Percentiles rank a stretch among this genome's conserved stretches.
Evolutionary conservation across 2,113 vertebrate species (phyloP).

Genomic region (Trematomus loennbergii): DNA sequence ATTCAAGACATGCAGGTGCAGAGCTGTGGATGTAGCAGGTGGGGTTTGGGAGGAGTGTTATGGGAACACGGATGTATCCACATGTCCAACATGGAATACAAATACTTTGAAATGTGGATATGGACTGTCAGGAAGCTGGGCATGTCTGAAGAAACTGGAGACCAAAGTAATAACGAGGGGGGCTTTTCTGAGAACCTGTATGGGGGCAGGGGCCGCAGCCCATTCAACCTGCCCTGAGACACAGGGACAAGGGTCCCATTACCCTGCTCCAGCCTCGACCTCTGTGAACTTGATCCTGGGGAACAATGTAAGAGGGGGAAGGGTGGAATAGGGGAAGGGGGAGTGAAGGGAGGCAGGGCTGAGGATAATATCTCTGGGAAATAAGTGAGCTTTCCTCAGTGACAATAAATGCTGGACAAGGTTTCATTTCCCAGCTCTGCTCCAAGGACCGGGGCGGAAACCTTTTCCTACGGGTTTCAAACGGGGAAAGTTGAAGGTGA

Average conservation of each 20-base stretch:
- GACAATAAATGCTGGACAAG: slow-evolving; percentile 59
- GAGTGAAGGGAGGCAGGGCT: slow-evolving; percentile 20
- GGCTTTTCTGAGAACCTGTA: slow-evolving; percentile 72
- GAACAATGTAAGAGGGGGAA: slow-evolving; percentile 64
- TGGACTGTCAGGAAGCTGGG: slow-evolving; percentile 67
- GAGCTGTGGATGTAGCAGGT: slow-evolving; percentile 9
- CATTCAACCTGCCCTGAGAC: slow-evolving; percentile 77
- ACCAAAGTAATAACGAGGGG: slow-evolving; percentile 80
- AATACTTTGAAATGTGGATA: slow-evolving; percentile 84
- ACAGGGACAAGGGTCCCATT: slow-evolving; percentile 79
- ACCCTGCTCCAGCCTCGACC: slow-evolving; percentile 67
- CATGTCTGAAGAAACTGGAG: slow-evolving; percentile 85
- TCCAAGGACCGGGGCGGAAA: slow-evolving; percentile 24
- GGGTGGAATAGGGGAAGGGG: background rate
- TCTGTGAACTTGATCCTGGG: slow-evolving; percentile 66
- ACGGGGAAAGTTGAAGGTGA: slow-evolving; percentile 49
- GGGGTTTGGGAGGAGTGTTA: slow-evolving; percentile 8
- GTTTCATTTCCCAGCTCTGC: slow-evolving; percentile 61
- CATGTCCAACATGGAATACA: slow-evolving; percentile 66
- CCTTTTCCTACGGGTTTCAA: slow-evolving; percentile 19
- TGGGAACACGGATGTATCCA: slow-evolving; percentile 60
- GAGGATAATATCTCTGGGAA: slow-evolving; percentile 77
- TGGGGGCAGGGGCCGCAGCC: slow-evolving; percentile 66
- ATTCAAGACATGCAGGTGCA: background rate
- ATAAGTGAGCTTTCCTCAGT: slow-evolving; percentile 50